phyloP scores from a whole-genome alignment of 2,797 vertebrate species.

The Lepilemur ruficaudatus region DNA sequence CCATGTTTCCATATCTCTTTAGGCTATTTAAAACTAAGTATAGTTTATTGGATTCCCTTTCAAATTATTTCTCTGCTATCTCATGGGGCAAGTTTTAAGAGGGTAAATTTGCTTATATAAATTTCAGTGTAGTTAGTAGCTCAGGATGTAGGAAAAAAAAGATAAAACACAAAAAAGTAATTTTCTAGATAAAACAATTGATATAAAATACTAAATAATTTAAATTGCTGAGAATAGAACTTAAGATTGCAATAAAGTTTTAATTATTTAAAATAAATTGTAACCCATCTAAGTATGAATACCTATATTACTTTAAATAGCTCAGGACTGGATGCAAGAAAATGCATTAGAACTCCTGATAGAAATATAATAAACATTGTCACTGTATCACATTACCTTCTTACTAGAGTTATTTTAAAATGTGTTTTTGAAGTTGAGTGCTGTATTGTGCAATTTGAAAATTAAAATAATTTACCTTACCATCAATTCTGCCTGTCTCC shows the following conservation, averaged over 20 bases:
- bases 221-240: background rate
- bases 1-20: background rate
- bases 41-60: background rate
- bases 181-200: background rate
- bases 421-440: background rate
- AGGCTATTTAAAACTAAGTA: background rate
- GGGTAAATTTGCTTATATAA: conserved; percentile 24
- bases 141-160: background rate
- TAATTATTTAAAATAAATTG: conserved; percentile 2
- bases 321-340: background rate
- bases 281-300: background rate
- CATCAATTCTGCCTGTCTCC: conserved; percentile 46
- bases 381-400: background rate
- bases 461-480: conserved; percentile 50
- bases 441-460: conserved; percentile 39
- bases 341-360: background rate
- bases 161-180: background rate
- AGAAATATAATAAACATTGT: background rate
- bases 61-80: background rate
- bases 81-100: background rate
- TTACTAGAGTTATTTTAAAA: background rate
- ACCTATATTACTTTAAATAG: background rate
- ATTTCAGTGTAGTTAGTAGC: background rate
- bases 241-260: background rate
- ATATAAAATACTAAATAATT: background rate